These are phyloP conservation scores for Xanthia icteritia DNA, from an alignment of 2,888 invertebrate genomes.

Conservation along the genomic window DNA sequence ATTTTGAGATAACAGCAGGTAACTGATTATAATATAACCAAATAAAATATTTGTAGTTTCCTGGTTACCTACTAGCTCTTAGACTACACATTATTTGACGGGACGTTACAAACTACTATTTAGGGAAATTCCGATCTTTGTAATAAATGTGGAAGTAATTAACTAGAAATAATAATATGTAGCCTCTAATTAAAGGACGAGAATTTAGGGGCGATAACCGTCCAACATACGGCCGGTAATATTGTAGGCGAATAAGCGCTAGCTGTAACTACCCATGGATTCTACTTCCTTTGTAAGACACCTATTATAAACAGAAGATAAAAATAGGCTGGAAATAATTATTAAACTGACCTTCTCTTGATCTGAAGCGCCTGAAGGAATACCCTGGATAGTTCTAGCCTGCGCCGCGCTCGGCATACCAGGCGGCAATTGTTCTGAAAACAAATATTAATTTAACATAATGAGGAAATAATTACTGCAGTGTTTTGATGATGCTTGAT, in stretches of 20 bases:
- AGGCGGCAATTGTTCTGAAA: slow-evolving; percentile 84
- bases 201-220: background rate
- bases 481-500: background rate
- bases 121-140: background rate
- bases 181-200: background rate
- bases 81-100: background rate
- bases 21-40: background rate
- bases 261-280: background rate
- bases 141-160: background rate
- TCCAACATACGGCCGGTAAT: background rate
- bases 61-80: slow-evolving; percentile 12
- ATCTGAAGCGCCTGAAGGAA: slow-evolving; percentile 96
- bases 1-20: background rate
- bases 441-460: background rate
- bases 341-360: slow-evolving; percentile 94
- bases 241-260: background rate
- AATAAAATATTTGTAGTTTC: slow-evolving; percentile 7
- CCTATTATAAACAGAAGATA: background rate
- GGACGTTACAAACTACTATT: background rate
- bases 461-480: no score
- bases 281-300: background rate
- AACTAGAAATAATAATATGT: background rate
- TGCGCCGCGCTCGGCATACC: slow-evolving; percentile 87
- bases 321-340: background rate
- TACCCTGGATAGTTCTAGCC: slow-evolving; percentile 90